Evolutionary conservation across 2,113 vertebrate species (phyloP).

Genomic region (Sorex araneus): DNA sequence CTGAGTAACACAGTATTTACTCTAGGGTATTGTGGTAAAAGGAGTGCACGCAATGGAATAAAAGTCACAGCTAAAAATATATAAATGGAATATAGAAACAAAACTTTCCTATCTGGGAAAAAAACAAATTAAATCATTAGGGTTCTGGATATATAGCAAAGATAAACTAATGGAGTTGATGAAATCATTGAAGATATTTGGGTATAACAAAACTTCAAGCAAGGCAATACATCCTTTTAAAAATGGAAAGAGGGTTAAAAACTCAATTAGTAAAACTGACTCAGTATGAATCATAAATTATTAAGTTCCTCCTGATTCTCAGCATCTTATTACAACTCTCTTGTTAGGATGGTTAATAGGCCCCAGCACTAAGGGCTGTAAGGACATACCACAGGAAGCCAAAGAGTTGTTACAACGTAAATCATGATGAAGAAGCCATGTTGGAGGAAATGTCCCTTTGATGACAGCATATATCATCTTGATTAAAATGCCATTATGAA

Average conservation of each 20-base stretch:
- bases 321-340: neutral
- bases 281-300: neutral
- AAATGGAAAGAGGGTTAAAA: slow-evolving; percentile 55
- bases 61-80: too few relatives aligned
- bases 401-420: slow-evolving; percentile 1
- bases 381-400: slow-evolving; percentile 4
- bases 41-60: too few relatives aligned
- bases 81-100: neutral
- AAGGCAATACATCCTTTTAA: slow-evolving; percentile 13
- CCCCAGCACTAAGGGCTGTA: neutral
- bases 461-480: slow-evolving; percentile 60
- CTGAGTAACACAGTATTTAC: too few relatives aligned
- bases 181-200: slow-evolving; percentile 26
- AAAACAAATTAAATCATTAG: neutral
- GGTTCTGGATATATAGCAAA: neutral
- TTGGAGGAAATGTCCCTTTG: slow-evolving; percentile 46
- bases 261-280: slow-evolving; percentile 28
- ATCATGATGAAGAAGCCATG: neutral
- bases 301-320: neutral
- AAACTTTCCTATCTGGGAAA: neutral
- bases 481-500: slow-evolving; percentile 74
- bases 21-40: too few relatives aligned
- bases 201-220: neutral
- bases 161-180: neutral
- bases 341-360: neutral